Percentiles rank a stretch among this genome's conserved stretches.
Conservation (phyloP, 1,140 invertebrate genomes). For the Drosophila pectinifera region DNA sequence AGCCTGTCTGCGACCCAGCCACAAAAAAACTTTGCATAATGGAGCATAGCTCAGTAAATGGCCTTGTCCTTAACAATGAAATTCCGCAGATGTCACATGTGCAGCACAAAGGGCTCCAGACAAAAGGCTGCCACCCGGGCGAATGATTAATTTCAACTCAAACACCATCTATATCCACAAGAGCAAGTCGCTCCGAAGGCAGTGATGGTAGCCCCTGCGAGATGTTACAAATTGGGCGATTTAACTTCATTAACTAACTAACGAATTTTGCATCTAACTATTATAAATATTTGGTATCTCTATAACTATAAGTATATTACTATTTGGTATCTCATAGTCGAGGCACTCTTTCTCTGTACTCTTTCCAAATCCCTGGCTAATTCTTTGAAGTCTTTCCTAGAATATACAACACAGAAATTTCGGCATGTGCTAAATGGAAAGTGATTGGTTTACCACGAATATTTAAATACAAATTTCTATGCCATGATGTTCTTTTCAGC, state of each 20-base stretch:
- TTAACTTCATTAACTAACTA: slow-evolving; percentile 11
- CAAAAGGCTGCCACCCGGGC: slow-evolving; percentile 37
- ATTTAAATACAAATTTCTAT: background rate
- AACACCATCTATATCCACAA: slow-evolving; percentile 19
- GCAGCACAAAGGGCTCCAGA: slow-evolving; percentile 37
- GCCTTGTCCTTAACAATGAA: slow-evolving; percentile 24
- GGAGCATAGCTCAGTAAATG: slow-evolving; percentile 36
- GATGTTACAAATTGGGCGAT: slow-evolving; percentile 24
- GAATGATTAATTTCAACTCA: slow-evolving; percentile 60
- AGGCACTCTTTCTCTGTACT: too few relatives aligned
- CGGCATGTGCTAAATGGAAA: background rate
- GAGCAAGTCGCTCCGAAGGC: slow-evolving; percentile 3
- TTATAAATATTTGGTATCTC: too few relatives aligned
- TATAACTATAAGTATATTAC: too few relatives aligned
- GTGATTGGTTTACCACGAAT: too few relatives aligned
- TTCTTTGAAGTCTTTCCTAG: background rate
- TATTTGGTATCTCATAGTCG: background rate
- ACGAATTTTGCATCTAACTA: too few relatives aligned
- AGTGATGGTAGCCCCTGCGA: background rate
- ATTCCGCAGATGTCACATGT: slow-evolving; percentile 53
- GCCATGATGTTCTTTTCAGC: background rate
- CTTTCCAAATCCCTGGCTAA: background rate
- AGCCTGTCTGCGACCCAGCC: slow-evolving; percentile 24
- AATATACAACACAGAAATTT: background rate
- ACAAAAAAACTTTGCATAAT: slow-evolving; percentile 34